Evolutionary conservation across 23 tunicate genomes (phyloP).

Genomic region (Diplosoma virens): DNA sequence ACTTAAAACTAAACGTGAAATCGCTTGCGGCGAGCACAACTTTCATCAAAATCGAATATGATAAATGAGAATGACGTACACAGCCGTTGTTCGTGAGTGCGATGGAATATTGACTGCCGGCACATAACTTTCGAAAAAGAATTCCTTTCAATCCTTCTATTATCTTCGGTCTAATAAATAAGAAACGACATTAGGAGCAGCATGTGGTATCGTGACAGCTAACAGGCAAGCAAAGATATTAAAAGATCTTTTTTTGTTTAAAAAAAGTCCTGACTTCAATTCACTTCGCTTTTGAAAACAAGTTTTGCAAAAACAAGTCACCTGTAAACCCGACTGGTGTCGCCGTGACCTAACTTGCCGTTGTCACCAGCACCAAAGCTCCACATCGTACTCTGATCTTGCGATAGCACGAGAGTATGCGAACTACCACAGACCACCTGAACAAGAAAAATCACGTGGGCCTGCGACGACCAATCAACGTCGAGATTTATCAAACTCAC

Average conservation of each 20-base stretch:
- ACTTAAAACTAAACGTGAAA: too few relatives aligned
- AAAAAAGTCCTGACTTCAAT: too few relatives aligned
- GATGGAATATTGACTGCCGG: constrained; percentile 88
- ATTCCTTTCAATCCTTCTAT: constrained; percentile 79
- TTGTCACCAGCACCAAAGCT: constrained; percentile 99
- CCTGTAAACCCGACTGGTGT: constrained; percentile 93
- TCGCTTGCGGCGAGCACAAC: too few relatives aligned
- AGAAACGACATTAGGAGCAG: too few relatives aligned
- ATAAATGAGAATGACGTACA: constrained; percentile 48
- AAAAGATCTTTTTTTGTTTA: too few relatives aligned
- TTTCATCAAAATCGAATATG: too few relatives aligned
- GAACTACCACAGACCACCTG: constrained; percentile 98
- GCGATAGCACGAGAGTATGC: constrained; percentile 90
- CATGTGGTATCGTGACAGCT: too few relatives aligned
- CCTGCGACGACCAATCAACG: too few relatives aligned
- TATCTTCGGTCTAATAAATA: constrained; percentile 72
- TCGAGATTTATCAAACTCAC: constrained; percentile 31
- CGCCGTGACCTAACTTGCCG: constrained; percentile 99
- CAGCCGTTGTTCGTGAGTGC: constrained; percentile 74
- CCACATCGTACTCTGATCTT: constrained; percentile 90
- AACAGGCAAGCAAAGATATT: too few relatives aligned
- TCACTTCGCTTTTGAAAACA: too few relatives aligned
- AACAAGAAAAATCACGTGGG: background rate
- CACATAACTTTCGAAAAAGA: constrained; percentile 68
- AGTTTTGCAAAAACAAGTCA: too few relatives aligned